Conservation (phyloP, 2,797 vertebrate species). For the Kryptolebias ocellatus region DNA sequence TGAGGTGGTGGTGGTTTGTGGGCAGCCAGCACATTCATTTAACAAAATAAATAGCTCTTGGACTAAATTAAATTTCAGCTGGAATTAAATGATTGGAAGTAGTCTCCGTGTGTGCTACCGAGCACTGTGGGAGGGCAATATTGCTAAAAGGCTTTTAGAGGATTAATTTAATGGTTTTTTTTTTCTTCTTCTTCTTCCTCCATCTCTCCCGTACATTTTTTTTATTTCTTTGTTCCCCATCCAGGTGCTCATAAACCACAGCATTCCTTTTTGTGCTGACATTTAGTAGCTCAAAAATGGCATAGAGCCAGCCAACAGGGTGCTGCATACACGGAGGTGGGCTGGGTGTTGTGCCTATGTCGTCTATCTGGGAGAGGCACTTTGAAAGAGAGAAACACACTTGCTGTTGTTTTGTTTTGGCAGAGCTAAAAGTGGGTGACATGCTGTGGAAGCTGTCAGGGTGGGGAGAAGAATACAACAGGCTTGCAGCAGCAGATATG, state of each 20-base stretch:
- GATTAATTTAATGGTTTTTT: conserved; percentile 82
- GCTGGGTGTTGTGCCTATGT: conserved; percentile 45
- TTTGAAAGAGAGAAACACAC: conserved; percentile 28
- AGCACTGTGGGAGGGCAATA: conserved; percentile 75
- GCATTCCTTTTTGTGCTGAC: conserved; percentile 63
- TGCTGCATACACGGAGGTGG: conserved; percentile 47
- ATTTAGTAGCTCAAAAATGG: conserved; percentile 70
- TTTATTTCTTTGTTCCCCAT: conserved; percentile 71
- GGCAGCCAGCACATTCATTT: conserved; percentile 74
- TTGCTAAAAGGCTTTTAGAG: conserved; percentile 87
- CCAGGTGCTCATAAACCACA: conserved; percentile 76
- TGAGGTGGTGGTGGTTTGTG: conserved; percentile 32
- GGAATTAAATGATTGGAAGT: conserved; percentile 81
- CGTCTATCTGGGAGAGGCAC: conserved; percentile 38
- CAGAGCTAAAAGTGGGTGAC: conserved; percentile 23
- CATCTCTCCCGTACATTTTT: conserved; percentile 51
- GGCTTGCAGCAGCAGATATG: conserved; percentile 18
- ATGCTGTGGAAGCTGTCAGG: conserved; percentile 35
- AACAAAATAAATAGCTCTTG: conserved; percentile 84
- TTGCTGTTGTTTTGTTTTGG: conserved; percentile 46
- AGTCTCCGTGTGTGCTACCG: conserved; percentile 67
- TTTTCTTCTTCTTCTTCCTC: conserved; percentile 36
- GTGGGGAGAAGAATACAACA: conserved; percentile 26
- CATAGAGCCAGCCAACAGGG: conserved; percentile 58
- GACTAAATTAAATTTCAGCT: conserved; percentile 85